Evolutionary conservation across 2,113 vertebrate genomes (phyloP).

Genomic region (Eulemur macaco): DNA sequence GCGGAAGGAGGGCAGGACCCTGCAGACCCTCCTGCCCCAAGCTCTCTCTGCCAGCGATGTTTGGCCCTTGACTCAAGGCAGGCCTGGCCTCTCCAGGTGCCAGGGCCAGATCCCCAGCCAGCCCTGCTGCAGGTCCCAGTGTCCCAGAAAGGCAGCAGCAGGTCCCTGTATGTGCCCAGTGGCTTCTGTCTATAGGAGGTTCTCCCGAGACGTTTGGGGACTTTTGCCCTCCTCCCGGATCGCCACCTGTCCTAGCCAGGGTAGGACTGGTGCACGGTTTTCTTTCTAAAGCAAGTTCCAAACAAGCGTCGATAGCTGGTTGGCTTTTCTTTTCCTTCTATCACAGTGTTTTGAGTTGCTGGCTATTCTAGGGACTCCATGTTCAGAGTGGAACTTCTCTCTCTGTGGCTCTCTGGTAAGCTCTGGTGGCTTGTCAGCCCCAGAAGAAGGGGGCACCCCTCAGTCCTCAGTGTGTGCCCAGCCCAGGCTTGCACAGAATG

Average conservation of each 20-base stretch:
- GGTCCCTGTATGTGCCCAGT: neutral
- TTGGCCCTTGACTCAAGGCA: neutral
- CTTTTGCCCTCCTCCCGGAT: neutral
- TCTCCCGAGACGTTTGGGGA: neutral
- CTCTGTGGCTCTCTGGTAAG: neutral
- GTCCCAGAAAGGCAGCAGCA: neutral
- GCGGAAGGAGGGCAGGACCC: neutral
- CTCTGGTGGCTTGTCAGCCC: neutral
- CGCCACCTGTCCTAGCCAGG: neutral
- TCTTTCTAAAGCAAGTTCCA: conserved; percentile 42
- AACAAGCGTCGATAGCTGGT: neutral
- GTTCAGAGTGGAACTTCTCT: neutral
- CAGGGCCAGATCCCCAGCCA: neutral
- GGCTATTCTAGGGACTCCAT: conserved; percentile 7
- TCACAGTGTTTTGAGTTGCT: conserved; percentile 1
- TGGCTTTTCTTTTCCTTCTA: neutral
- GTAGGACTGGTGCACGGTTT: neutral
- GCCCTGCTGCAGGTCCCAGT: neutral
- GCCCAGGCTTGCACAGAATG: neutral
- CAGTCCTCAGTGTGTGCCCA: neutral
- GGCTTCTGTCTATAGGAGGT: neutral
- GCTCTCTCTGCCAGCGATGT: neutral
- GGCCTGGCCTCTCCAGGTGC: neutral
- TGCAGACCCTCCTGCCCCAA: neutral
- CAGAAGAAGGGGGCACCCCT: neutral